phyloP scores from a whole-genome alignment of 2,888 invertebrate species.

The Patella caerulea region DNA sequence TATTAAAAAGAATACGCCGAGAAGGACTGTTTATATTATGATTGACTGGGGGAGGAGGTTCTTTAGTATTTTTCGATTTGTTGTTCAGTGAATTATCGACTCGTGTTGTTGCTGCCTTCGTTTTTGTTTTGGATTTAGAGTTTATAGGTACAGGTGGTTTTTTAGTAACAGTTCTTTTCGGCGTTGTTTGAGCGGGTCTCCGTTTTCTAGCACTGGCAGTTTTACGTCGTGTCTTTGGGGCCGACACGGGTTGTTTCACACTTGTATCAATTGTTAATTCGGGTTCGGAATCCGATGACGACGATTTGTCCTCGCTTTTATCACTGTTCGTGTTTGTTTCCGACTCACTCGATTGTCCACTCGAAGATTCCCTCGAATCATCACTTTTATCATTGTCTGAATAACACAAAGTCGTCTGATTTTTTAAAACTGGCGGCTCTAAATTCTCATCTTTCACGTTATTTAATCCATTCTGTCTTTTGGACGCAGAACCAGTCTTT shows the following conservation, averaged over 20 bases:
- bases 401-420: not conserved
- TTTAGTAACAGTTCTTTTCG: not conserved
- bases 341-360: not conserved
- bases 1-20: not conserved
- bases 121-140: not conserved
- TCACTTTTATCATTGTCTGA: not conserved
- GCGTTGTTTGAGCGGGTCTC: not conserved
- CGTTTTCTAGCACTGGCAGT: not conserved
- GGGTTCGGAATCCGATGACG: not conserved
- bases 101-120: not conserved
- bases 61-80: not conserved
- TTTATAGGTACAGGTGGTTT: not conserved
- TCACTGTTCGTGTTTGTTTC: not conserved
- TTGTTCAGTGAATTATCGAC: not conserved
- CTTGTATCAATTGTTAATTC: not conserved
- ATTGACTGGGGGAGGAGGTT: not conserved
- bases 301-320: not conserved
- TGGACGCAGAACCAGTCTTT: not conserved
- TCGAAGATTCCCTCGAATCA: not conserved
- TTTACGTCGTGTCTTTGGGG: not conserved
- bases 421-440: not conserved
- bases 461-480: constrained; percentile 1
- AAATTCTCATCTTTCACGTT: constrained; percentile 1
- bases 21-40: constrained; percentile 1
- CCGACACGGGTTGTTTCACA: not conserved